Base-by-base conservation (phyloP, 2,888 invertebrate species). In the Mythimna vitellina region DNA sequence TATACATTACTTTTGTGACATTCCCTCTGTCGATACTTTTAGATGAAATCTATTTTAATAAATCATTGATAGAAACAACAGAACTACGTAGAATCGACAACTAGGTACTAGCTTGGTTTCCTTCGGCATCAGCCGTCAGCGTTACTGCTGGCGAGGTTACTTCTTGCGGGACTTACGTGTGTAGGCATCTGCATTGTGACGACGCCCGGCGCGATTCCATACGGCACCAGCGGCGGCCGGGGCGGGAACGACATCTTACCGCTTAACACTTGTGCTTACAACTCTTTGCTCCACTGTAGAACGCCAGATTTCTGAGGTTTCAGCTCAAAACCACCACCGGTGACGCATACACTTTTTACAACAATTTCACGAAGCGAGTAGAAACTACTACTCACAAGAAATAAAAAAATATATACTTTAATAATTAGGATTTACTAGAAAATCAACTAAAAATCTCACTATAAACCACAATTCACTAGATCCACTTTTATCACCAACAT, bases 181-280 rank as follows among this genome's bases (percentile, higher is more conserved):
- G 97, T 97, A 81, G 97, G 97, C 96, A 98, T 97, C 66, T 97
- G 97, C 97, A 98, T 97, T 87, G 98, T 97, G 88, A 98, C 97
- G 54, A 97, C 97, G 69, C 97, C 97, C 64, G 98, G 97, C 83
- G 98, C 97, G 93, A 98, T 97, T 65, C 94, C 95, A 84, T 97
- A 98, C 65, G 97, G 98, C 95, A 98, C 97, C 29, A 98, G 97
- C 63, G 98, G 98, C 88, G 98, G 97, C 85, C 98, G 98, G 82
- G 99, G 98, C 79, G 98, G 99, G 95, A 97, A 99, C 83, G 99
- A 99, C 99, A 99, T 99, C 85, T 82, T 82, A 79, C 79, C 65
- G 79, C 72, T 71, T 58, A 65, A 65, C 64, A 53, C 70, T 57
- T 61, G 58, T 75, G 56, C 71, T 77, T 68, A 75, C 65, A 68